A percentile compares a stretch with the other conserved stretches of the same genome.
phyloP scores from a whole-genome alignment of 2,888 invertebrate species.

The Tenodera sinensis region DNA sequence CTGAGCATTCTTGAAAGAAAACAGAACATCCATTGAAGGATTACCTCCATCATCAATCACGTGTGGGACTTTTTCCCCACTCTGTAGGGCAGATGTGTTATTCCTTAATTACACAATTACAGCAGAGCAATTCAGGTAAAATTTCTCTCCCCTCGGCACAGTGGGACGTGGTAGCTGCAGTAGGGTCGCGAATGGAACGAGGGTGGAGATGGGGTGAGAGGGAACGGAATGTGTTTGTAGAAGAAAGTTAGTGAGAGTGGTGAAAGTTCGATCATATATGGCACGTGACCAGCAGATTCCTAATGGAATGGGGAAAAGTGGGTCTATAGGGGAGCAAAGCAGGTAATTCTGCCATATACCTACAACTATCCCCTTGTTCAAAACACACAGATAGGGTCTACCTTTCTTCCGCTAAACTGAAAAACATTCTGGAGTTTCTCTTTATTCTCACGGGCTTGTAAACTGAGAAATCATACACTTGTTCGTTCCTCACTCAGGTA shows the following conservation, averaged over 20 bases:
- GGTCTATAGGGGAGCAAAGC: background rate
- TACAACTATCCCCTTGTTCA: background rate
- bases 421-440: background rate
- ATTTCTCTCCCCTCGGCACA: background rate
- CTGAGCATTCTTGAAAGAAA: too few relatives aligned
- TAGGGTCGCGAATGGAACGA: background rate
- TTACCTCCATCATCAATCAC: background rate
- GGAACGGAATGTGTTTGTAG: background rate
- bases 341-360: background rate
- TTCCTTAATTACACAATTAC: background rate
- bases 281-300: background rate
- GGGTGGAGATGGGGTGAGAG: background rate
- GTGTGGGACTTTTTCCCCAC: background rate
- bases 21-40: background rate
- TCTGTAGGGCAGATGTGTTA: background rate
- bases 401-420: background rate
- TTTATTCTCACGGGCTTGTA: background rate
- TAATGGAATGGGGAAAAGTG: background rate
- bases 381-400: background rate
- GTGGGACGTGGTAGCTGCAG: background rate
- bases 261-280: background rate
- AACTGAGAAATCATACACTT: too few relatives aligned
- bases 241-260: background rate
- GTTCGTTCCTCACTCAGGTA: too few relatives aligned
- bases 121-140: background rate